phyloP scores from a whole-genome alignment of 92 coral and sea anemone genomes.

The Hydrozoanthus gracilis region DNA sequence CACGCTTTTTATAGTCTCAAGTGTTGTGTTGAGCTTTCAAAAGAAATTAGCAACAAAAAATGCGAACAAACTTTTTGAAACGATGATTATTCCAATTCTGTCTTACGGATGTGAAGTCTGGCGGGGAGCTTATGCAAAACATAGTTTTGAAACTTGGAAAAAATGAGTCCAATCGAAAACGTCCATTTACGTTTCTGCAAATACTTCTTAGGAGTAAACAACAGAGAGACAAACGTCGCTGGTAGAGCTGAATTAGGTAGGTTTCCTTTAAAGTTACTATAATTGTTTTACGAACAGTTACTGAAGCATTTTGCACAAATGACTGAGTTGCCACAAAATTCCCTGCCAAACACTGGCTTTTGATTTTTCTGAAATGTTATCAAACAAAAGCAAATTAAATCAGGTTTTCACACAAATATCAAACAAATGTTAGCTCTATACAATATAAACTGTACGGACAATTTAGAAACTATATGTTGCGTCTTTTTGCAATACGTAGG shows the following conservation, averaged over 20 bases:
- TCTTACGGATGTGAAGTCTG: not conserved
- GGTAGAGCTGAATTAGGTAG: not conserved
- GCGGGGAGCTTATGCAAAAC: not conserved
- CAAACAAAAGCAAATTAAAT: not conserved
- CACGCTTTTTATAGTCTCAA: not conserved
- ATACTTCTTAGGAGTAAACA: not conserved
- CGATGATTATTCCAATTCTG: not conserved
- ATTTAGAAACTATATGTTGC: not conserved
- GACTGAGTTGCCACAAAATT: not conserved
- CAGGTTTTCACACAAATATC: not conserved
- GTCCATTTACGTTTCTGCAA: not conserved
- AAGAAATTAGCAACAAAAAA: not conserved
- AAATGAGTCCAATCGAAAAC: too few species aligned
- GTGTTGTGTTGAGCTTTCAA: not conserved
- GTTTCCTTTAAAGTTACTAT: not conserved
- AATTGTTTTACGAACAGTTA: not conserved
- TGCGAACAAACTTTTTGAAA: not conserved
- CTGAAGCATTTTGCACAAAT: not conserved
- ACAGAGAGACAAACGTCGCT: not conserved
- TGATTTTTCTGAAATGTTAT: not conserved
- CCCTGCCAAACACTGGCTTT: not conserved
- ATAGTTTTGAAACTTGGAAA: not conserved
- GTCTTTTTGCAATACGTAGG: too few species aligned
- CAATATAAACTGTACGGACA: not conserved
- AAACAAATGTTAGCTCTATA: not conserved